phyloP scores from a whole-genome alignment of 2,797 vertebrate genomes.

The Champsocephalus gunnari region DNA sequence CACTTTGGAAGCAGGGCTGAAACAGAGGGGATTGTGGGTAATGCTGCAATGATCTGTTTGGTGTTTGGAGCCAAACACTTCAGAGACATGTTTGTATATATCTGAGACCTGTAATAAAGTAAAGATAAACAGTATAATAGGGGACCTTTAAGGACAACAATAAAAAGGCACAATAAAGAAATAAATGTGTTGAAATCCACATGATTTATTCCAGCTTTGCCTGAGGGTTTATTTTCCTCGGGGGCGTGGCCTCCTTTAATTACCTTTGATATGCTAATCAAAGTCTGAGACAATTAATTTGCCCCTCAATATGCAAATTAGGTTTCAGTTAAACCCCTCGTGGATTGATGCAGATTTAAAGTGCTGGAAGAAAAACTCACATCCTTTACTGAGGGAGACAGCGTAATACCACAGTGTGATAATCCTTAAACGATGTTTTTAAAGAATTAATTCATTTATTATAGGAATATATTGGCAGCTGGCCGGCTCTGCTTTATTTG shows the following conservation, averaged over 20 bases:
- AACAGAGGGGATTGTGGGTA: too few species aligned
- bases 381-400: background rate
- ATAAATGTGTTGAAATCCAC: background rate
- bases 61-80: too few species aligned
- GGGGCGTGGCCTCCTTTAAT: conserved; percentile 18
- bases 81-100: too few species aligned
- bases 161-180: background rate
- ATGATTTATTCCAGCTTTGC: conserved; percentile 1
- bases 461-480: too few species aligned
- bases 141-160: accelerated
- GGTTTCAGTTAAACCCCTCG: background rate
- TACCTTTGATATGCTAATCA: conserved; percentile 45
- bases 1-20: too few species aligned
- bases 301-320: conserved; percentile 10
- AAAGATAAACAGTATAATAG: too few species aligned
- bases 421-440: too few species aligned
- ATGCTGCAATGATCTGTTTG: too few species aligned
- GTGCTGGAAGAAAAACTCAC: background rate
- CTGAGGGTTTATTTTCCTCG: background rate
- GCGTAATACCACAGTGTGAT: background rate
- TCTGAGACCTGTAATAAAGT: too few species aligned
- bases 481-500: too few species aligned
- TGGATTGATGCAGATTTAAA: background rate
- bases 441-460: too few species aligned
- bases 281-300: conserved; percentile 1